Evolutionary conservation across 2,113 vertebrate species (phyloP), one percentile per base, ranked within the genome.

Genomic region (Plestiodon gilberti): DNA sequence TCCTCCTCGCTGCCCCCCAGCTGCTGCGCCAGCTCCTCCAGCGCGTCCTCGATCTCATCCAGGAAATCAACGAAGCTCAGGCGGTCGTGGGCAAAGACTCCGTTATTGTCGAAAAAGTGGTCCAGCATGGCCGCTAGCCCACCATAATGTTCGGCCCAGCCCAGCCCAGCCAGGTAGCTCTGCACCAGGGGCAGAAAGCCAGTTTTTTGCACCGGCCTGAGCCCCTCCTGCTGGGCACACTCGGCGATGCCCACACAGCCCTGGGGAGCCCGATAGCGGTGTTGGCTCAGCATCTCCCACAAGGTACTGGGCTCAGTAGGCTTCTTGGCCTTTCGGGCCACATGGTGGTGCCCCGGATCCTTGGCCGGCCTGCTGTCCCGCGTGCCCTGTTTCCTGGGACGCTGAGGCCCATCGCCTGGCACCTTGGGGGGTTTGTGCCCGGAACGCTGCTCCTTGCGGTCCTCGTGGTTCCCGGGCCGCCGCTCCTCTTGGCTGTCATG

Each of bases 1-100:
- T 95, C 97, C 0, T 98, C 93, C 3, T 98, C 96, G 8, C 96
- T 35, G 0, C 95, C 95, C 0, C 73, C 90, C 30, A 97, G 94
- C 9, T 43, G 89, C 89, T 96, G 89, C 0, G 97, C 98, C 93
- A 97, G 90, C 77, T 98, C 98, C 91, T 99, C 98, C 87, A 99
- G 94, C 88, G 98, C 96, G n/a, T 99, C 98, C 11, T 94, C 97
- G 88, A 98, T 65, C 0, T 98, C 97, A 1, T 98, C 98, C 70
- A 96, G 96, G 14, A 98, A 98, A 82, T 98, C 98, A 0, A 94
- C 89, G 62, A 99, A 99, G 64, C 96, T 97, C 83, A 97, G 95
- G 81, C 95, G 96, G 86, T 98, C 95, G 0, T 99, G 98, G 52
- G 94, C 93, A 33, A 99, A 99, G 75, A 96, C 0, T 0, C 97